Percentiles rank a stretch among this genome's conserved stretches.
Evolutionary conservation across 64 coral and sea anemone genomes (phyloP).

Genomic region (Porites lutea): DNA sequence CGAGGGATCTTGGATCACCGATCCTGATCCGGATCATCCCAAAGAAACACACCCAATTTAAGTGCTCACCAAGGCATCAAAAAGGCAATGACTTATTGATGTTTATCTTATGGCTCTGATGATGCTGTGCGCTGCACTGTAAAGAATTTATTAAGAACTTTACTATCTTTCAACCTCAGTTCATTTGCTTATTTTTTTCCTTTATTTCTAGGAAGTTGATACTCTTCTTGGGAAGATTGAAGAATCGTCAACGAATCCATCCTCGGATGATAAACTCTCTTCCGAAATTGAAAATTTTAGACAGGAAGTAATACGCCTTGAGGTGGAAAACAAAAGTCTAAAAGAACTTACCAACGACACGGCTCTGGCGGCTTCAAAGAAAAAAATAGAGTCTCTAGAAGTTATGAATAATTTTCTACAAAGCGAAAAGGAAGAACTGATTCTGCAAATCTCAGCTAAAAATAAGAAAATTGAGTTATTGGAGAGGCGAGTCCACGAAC

Average conservation of each 20-base stretch:
- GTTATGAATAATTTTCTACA: constrained; percentile 51
- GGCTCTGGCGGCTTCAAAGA: constrained; percentile 7
- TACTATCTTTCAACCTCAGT: background rate
- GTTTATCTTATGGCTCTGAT: too few species aligned
- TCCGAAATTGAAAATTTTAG: constrained; percentile 41
- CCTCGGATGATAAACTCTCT: background rate
- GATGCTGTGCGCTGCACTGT: too few species aligned
- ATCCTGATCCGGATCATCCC: too few species aligned
- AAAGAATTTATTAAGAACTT: too few species aligned
- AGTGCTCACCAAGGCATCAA: too few species aligned
- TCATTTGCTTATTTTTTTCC: background rate
- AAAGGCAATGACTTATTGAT: too few species aligned
- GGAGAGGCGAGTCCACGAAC: constrained; percentile 29
- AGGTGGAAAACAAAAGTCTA: constrained; percentile 49
- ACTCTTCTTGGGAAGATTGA: background rate
- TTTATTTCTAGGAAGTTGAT: constrained; percentile 16
- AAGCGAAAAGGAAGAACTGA: constrained; percentile 56
- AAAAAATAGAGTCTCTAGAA: constrained; percentile 60
- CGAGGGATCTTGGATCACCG: too few species aligned
- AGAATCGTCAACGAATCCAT: background rate
- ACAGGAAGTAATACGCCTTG: constrained; percentile 42
- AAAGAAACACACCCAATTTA: too few species aligned
- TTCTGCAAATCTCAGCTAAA: constrained; percentile 30
- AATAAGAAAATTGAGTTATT: constrained; percentile 68
- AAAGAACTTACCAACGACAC: constrained; percentile 22